Base-by-base conservation (phyloP, 2,113 vertebrate species). In the Scalopus aquaticus region DNA sequence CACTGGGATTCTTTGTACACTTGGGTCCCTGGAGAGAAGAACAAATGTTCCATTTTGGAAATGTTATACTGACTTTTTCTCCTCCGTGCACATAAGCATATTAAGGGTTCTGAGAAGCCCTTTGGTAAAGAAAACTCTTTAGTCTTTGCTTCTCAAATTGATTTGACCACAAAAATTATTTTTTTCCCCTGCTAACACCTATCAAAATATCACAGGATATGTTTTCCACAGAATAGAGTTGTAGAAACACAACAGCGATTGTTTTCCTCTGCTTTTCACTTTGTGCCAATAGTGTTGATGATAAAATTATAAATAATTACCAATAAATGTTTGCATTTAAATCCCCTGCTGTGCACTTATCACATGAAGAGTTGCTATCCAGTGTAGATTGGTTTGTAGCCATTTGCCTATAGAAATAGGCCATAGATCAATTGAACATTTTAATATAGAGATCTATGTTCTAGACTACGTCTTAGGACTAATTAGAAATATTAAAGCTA, bases 401-500 rank as follows among this genome's bases (percentile, higher is more conserved):
- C 8, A 1, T 1, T 24, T 79, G 22, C 64, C 51, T 10, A 13
- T 37, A 93, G 73, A 65, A 64, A 58, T 44, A 85, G 28, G 1
- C 39, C n/a, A 60, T 35, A 56, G 44, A 82, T 39, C 51, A 95
- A 70, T 2, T 30, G 58, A 85, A 86, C 7, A 28, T 81, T 88
- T 94, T 81, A 62, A 88, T 60, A 69, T 90, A 92, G 26, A 46
- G 24, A 67, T 94, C 37, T 79, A 0, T 35, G 80, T 80, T 83
- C 74, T 60, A 78, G 28, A 79, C 46, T 49, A 26, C 0, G 58
- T 76, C n/a, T 62, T 51, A 83, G 32, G 56, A 82, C 26, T 46
- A 88, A 72, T 51, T 46, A 64, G 54, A 93, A 93, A 64, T 10
- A 32, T 17, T 77, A 64, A 94, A 58, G 22, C 70, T 60, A 97